These are phyloP conservation scores for Saccostrea cuccullata DNA, from an alignment of 1,140 invertebrate species.

Conservation along the genomic window DNA sequence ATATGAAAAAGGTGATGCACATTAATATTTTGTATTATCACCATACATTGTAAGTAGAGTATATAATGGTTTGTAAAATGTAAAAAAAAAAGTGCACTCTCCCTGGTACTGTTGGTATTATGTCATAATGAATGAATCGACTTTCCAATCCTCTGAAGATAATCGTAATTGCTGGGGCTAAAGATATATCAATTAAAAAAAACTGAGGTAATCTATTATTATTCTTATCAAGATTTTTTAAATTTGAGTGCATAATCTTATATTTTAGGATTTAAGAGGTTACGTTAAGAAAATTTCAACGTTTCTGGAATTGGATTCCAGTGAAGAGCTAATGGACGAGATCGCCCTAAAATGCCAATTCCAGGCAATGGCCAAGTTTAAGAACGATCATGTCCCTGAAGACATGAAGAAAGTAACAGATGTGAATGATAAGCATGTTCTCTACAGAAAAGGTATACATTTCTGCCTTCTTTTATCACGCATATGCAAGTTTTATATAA, in stretches of 20 bases:
- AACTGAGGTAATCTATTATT: neutral
- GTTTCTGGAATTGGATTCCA: neutral
- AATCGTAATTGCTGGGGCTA: no score
- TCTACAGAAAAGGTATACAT: constrained; percentile 17
- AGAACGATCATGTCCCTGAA: neutral
- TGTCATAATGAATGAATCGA: no score
- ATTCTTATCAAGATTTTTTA: neutral
- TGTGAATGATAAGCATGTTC: neutral
- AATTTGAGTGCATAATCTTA: neutral
- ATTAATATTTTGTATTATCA: neutral
- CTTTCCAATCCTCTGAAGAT: no score
- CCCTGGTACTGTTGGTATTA: no score
- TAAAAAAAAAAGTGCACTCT: no score
- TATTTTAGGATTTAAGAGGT: neutral
- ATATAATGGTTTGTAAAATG: neutral
- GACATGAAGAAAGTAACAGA: neutral
- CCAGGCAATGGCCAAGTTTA: constrained; percentile 6
- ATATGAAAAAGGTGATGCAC: neutral
- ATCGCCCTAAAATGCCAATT: constrained; percentile 2
- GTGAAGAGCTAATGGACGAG: neutral
- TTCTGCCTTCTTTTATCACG: neutral
- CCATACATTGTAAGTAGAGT: neutral
- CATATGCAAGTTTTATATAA: neutral
- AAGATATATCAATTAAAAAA: no score
- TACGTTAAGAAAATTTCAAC: neutral